A percentile compares a stretch with the other conserved stretches of the same genome.
phyloP scores from a whole-genome alignment of 2,113 vertebrate species.

The Panthera uncia region DNA sequence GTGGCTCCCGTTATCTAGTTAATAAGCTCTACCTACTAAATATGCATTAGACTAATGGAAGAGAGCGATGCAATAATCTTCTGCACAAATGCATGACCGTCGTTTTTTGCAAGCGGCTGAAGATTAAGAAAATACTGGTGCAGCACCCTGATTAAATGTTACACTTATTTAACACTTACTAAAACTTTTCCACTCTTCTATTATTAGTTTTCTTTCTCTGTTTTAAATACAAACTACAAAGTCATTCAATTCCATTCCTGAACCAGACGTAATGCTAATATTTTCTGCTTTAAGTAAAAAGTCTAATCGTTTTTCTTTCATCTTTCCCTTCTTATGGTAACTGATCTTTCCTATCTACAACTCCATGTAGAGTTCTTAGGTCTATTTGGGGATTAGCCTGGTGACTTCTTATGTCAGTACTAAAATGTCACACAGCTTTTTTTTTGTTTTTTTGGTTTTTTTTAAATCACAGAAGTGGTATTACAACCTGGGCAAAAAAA shows the following conservation, averaged over 20 bases:
- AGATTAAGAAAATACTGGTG: background rate
- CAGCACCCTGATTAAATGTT: background rate
- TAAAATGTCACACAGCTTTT: conserved; percentile 53
- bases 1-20: background rate
- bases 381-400: conserved; percentile 70
- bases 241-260: background rate
- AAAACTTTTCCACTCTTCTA: conserved; percentile 30
- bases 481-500: conserved; percentile 67
- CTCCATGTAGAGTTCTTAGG: background rate
- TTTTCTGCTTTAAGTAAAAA: conserved; percentile 24
- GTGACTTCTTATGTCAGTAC: conserved; percentile 61
- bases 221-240: conserved; percentile 34
- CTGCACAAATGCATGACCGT: background rate
- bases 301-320: background rate
- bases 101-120: background rate
- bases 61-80: background rate
- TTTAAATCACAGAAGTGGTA: conserved; percentile 56
- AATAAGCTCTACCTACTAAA: background rate
- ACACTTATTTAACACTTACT: background rate
- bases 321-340: conserved; percentile 2
- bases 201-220: background rate
- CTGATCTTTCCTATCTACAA: background rate
- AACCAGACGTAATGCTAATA: background rate
- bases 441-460: background rate
- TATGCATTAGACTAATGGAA: background rate